Evolutionary conservation across 2,113 vertebrate genomes (phyloP), one percentile per base, ranked within the genome.

Genomic region (Mustelus asterias): DNA sequence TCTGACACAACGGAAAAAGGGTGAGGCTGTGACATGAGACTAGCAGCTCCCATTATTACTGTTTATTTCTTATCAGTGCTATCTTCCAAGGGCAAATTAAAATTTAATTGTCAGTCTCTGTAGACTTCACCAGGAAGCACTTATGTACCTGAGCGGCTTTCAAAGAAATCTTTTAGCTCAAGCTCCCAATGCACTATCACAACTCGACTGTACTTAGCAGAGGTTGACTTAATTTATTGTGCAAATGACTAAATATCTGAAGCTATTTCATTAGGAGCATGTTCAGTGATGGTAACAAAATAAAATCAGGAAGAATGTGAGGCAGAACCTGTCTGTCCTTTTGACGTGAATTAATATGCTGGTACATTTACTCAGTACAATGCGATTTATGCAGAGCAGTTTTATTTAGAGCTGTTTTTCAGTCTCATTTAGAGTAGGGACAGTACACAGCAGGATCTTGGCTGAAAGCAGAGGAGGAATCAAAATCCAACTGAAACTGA

Each of bases 341-440:
- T 5, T 95, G 11, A 48, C 44, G 18, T 44, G 13, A 95, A 95
- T 95, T 70, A 95, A 95, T 76, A 70, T 95, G 37, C 94, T 54
- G 37, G 69, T 48, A 95, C 44, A 63, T 95, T 93, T 95, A 33
- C 90, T 95, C 37, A 94, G 24, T 24, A 44, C 92, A 96, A 94
- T 44, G 58, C 95, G 96, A 97, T 97, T 97, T 97, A 96, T 86
- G 96, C 96, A 96, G 96, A 97, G 96, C 96, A 97, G 97, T 97
- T 97, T 97, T 97, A 97, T 97, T 97, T 96, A 96, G 22, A 97
- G 97, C 97, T 97, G 97, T 96, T 97, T 96, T 97, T 97, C 97
- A 98, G 95, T 97, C 96, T 97, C 96, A 97, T 97, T 97, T 97
- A 96, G 96, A 96, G 96, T 96, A 96, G 96, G 80, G 96, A 96